Conservation (phyloP, 2,113 vertebrate species). For the Cottus gobio region DNA sequence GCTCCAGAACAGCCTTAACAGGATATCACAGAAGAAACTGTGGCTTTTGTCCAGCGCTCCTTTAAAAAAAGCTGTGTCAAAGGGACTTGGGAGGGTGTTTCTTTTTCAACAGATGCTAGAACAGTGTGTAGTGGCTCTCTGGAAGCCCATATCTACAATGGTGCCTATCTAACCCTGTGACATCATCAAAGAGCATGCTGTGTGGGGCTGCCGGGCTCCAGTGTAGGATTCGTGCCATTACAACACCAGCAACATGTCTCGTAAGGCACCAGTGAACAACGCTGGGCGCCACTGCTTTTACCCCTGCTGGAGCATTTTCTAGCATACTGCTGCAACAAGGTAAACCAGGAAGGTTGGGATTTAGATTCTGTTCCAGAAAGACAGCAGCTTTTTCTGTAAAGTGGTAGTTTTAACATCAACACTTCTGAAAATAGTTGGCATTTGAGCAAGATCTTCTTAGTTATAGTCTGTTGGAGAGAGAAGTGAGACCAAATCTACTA, state of each 20-base stretch:
- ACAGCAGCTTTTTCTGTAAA: not conserved
- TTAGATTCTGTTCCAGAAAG: constrained; percentile 13
- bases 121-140: constrained; percentile 77
- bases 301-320: constrained; percentile 66
- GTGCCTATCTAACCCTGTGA: constrained; percentile 82
- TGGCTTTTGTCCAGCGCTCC: constrained; percentile 83
- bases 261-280: constrained; percentile 78
- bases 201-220: constrained; percentile 67
- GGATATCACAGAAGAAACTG: constrained; percentile 86
- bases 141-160: constrained; percentile 79
- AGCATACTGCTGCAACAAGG: constrained; percentile 56
- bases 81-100: constrained; percentile 79
- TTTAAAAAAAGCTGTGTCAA: constrained; percentile 78
- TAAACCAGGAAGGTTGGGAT: constrained; percentile 34
- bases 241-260: constrained; percentile 76
- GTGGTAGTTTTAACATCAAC: not conserved
- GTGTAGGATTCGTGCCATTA: constrained; percentile 77
- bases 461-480: constrained; percentile 29
- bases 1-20: constrained; percentile 85
- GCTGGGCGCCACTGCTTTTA: constrained; percentile 66
- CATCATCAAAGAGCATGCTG: constrained; percentile 81
- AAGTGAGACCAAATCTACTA: constrained; percentile 37
- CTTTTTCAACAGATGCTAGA: constrained; percentile 83
- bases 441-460: constrained; percentile 21
- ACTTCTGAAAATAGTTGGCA: not conserved